Evolutionary conservation across 2,113 vertebrate genomes (phyloP).

Genomic region (Uria aalge): DNA sequence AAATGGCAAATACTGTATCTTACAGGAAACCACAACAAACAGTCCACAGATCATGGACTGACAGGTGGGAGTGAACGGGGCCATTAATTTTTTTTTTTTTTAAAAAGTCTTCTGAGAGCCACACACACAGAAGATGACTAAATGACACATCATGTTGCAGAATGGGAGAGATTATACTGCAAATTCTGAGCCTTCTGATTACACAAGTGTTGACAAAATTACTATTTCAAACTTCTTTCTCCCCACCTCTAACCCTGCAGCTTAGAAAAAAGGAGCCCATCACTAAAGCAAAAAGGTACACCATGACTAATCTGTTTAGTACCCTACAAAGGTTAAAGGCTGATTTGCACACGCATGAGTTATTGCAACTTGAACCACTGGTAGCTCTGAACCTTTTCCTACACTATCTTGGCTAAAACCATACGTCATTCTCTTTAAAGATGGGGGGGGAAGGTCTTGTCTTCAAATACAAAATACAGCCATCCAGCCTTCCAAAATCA

Average conservation of each 20-base stretch:
- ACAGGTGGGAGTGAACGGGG: not conserved
- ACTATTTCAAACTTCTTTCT: not conserved
- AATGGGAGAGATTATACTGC: not conserved
- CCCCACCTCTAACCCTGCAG: not conserved
- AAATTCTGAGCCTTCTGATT: not conserved
- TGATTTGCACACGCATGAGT: not conserved
- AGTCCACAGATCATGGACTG: not conserved
- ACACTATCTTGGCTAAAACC: not conserved
- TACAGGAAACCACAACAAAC: not conserved
- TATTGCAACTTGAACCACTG: not conserved
- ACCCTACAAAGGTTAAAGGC: not conserved
- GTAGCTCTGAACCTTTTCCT: not conserved
- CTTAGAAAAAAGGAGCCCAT: not conserved
- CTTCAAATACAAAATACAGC: not conserved
- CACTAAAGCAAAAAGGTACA: not conserved
- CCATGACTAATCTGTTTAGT: not conserved
- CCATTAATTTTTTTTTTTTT: not conserved
- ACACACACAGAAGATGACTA: not conserved
- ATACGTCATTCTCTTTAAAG: not conserved
- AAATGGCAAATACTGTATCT: not conserved
- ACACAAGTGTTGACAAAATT: not conserved
- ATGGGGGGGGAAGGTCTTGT: not conserved
- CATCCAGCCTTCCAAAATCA: not conserved
- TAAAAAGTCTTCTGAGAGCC: rapidly evolving
- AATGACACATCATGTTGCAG: not conserved